These are phyloP conservation scores for Noctua janthe DNA, from an alignment of 2,888 invertebrate species.

Conservation along the genomic window DNA sequence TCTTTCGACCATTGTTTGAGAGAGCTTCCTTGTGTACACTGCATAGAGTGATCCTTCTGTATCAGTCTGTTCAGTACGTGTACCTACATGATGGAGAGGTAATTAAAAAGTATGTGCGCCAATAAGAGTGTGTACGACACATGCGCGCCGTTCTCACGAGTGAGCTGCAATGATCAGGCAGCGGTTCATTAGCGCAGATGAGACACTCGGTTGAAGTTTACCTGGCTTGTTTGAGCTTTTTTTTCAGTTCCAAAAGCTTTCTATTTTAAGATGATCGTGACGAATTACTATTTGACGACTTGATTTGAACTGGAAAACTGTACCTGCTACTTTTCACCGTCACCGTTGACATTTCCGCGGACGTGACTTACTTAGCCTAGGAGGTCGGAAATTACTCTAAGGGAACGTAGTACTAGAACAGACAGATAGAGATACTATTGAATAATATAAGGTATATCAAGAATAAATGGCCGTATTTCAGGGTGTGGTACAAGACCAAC, in stretches of 20 bases:
- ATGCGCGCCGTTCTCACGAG: conserved; percentile 84
- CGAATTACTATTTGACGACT: not conserved
- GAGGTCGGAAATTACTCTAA: not conserved
- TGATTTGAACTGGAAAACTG: not conserved
- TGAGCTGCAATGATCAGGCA: conserved; percentile 56
- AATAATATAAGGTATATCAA: not conserved
- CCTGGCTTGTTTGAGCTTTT: conserved; percentile 2
- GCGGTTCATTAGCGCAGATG: conserved; percentile 21
- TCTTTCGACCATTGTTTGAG: not conserved
- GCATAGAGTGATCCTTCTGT: conserved; percentile 24
- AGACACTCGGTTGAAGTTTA: conserved; percentile 16
- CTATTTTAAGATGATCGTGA: not conserved
- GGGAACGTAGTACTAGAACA: not conserved
- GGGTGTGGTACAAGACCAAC: not conserved
- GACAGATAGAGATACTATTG: not conserved
- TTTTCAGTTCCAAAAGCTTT: not conserved
- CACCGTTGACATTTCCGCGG: not conserved
- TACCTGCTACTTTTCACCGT: not conserved
- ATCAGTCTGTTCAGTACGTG: not conserved
- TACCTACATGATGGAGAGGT: conserved; percentile 73
- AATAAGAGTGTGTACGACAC: conserved; percentile 86
- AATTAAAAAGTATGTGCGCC: conserved; percentile 84
- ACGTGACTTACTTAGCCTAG: not conserved
- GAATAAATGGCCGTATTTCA: not conserved
- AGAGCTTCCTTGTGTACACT: not conserved